A percentile compares a stretch with the other conserved stretches of the same genome.
These are phyloP conservation scores for Noctua janthe DNA, from an alignment of 2,888 invertebrate species.

Conservation along the genomic window DNA sequence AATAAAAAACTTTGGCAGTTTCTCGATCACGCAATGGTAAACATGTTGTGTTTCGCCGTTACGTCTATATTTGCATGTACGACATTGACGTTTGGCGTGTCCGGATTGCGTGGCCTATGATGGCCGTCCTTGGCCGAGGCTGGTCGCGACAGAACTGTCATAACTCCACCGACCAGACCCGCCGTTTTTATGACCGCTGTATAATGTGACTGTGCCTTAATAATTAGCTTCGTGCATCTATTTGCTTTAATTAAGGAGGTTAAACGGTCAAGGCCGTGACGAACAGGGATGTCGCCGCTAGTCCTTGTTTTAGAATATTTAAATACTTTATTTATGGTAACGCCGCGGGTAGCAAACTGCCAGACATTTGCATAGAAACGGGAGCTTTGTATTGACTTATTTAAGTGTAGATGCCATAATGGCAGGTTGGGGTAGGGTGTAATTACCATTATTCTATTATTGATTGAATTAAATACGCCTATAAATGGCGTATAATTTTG, in stretches of 20 bases:
- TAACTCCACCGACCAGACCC: constrained; percentile 55
- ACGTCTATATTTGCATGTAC: constrained; percentile 66
- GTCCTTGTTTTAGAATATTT: constrained; percentile 65
- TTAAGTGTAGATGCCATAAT: constrained; percentile 50
- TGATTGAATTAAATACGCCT: constrained; percentile 35
- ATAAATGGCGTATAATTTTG: constrained; percentile 42
- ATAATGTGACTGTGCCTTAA: constrained; percentile 61
- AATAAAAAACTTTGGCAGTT: constrained; percentile 66
- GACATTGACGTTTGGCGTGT: constrained; percentile 66
- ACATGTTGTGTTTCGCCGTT: constrained; percentile 51
- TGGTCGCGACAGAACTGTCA: constrained; percentile 68
- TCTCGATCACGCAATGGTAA: constrained; percentile 59
- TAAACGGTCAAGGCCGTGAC: constrained; percentile 68
- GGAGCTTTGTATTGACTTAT: constrained; percentile 53
- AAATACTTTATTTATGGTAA: constrained; percentile 66
- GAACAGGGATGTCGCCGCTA: constrained; percentile 66
- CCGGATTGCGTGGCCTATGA: constrained; percentile 64
- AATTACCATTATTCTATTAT: constrained; percentile 35
- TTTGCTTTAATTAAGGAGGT: constrained; percentile 72
- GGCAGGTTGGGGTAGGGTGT: constrained; percentile 11
- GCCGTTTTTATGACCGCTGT: constrained; percentile 54
- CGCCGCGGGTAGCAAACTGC: constrained; percentile 48
- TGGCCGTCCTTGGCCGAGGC: constrained; percentile 65
- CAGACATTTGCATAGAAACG: constrained; percentile 62
- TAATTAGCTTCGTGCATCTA: constrained; percentile 74